These are phyloP conservation scores for Fistularia commersonii DNA, from an alignment of 2,797 vertebrate genomes.

Conservation along the genomic window DNA sequence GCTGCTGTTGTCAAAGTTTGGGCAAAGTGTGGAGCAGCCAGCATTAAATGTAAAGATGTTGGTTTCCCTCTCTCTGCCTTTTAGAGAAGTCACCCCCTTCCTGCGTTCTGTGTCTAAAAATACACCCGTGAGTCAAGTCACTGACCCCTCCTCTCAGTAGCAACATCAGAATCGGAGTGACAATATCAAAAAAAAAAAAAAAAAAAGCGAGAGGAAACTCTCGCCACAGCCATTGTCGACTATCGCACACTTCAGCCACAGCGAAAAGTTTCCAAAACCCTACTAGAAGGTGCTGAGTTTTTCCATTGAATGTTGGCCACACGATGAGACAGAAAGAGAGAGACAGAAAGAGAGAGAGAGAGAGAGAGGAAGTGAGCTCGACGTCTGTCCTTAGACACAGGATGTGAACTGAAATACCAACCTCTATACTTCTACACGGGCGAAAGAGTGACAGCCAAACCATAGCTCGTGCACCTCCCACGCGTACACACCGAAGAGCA, in stretches of 20 bases:
- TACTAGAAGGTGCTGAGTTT: slow-evolving; percentile 68
- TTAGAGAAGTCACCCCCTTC: slow-evolving; percentile 54
- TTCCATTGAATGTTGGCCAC: slow-evolving; percentile 72
- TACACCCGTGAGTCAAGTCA: slow-evolving; percentile 51
- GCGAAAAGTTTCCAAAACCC: slow-evolving; percentile 77
- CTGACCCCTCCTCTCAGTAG: slow-evolving; percentile 58
- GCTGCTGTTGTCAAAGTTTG: slow-evolving; percentile 8
- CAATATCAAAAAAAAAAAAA: slow-evolving; percentile 39
- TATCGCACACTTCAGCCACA: slow-evolving; percentile 63
- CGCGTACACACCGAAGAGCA: slow-evolving; percentile 41
- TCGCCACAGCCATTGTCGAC: slow-evolving; percentile 62
- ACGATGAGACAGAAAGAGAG: slow-evolving; percentile 47
- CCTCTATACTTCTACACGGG: slow-evolving; percentile 50
- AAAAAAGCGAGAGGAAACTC: slow-evolving; percentile 56
- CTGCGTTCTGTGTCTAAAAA: slow-evolving; percentile 76
- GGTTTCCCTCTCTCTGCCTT: slow-evolving; percentile 55
- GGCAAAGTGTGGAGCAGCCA: slow-evolving; percentile 46
- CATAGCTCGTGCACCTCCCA: slow-evolving; percentile 48
- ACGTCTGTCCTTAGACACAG: slow-evolving; percentile 73
- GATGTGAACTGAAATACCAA: slow-evolving; percentile 71
- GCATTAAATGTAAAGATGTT: slow-evolving; percentile 48
- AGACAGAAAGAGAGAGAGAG: slow-evolving; percentile 62
- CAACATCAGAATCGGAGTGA: slow-evolving; percentile 33
- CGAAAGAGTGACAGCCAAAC: slow-evolving; percentile 68
- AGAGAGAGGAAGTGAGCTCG: slow-evolving; percentile 65